phyloP scores from a whole-genome alignment of 2,113 vertebrate genomes.

The Ailuropoda melanoleuca region DNA sequence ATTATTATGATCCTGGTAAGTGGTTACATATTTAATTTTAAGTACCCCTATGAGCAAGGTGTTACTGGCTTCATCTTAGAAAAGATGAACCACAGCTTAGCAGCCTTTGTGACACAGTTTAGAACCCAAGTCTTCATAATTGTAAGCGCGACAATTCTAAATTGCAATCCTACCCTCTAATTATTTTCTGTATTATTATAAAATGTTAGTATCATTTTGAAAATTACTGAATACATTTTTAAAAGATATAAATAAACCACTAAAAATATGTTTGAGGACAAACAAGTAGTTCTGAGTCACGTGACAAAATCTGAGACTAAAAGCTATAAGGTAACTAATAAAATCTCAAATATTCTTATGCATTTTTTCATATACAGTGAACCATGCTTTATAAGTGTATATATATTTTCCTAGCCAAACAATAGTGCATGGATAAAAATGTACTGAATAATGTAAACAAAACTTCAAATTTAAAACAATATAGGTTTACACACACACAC shows the following conservation, averaged over 20 bases:
- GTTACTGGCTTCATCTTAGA: not conserved
- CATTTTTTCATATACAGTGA: not conserved
- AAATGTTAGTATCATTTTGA: not conserved
- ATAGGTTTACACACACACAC: not conserved
- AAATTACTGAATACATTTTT: not conserved
- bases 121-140: not conserved
- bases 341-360: not conserved
- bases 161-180: not conserved
- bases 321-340: not conserved
- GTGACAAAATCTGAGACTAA: not conserved
- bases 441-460: not conserved
- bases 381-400: not conserved
- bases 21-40: not conserved
- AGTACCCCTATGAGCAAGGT: not conserved
- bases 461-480: not conserved
- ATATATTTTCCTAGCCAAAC: not conserved
- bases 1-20: not conserved
- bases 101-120: not conserved
- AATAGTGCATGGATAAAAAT: not conserved
- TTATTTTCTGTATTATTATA: not conserved
- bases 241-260: not conserved
- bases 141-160: not conserved
- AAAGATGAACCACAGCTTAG: not conserved
- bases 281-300: not conserved
- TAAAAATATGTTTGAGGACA: not conserved